A percentile compares a stretch with the other conserved stretches of the same genome.
These are phyloP conservation scores for Onychomys leucogaster DNA, from an alignment of 2,797 vertebrate genomes.

Conservation along the genomic window DNA sequence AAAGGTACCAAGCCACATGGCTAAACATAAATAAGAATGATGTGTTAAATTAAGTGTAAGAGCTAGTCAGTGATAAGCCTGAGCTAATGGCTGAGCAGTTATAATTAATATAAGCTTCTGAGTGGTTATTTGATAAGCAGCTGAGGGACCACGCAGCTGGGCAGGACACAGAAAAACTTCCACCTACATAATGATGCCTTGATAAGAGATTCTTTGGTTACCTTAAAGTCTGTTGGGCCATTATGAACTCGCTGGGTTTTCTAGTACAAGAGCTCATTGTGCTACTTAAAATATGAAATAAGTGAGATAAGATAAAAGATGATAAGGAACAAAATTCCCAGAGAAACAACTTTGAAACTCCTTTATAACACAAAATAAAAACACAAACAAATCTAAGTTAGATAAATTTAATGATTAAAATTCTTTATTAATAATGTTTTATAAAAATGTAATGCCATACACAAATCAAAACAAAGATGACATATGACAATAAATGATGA, in stretches of 20 bases:
- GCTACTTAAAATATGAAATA: not conserved
- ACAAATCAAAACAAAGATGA: not conserved
- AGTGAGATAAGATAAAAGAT: not conserved
- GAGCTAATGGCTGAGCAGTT: too few species aligned
- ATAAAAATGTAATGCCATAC: not conserved
- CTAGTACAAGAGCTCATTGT: not conserved
- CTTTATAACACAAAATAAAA: not conserved
- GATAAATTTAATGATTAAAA: not conserved
- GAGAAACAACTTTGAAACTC: not conserved
- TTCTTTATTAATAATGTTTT: constrained; percentile 14
- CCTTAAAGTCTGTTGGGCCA: not conserved
- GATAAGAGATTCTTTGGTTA: not conserved
- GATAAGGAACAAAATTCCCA: not conserved
- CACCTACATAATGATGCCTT: not conserved
- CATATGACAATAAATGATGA: not conserved
- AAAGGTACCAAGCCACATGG: too few species aligned
- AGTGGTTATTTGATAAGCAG: too few species aligned
- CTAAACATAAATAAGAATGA: too few species aligned
- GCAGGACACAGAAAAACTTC: too few species aligned
- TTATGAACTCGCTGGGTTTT: not conserved
- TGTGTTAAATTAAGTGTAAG: too few species aligned
- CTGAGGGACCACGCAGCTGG: too few species aligned
- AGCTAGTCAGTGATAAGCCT: too few species aligned
- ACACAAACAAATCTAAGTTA: not conserved
- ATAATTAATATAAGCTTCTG: too few species aligned